Evolutionary conservation across 2,113 vertebrate genomes (phyloP).

Genomic region (Recurvirostra avosetta): DNA sequence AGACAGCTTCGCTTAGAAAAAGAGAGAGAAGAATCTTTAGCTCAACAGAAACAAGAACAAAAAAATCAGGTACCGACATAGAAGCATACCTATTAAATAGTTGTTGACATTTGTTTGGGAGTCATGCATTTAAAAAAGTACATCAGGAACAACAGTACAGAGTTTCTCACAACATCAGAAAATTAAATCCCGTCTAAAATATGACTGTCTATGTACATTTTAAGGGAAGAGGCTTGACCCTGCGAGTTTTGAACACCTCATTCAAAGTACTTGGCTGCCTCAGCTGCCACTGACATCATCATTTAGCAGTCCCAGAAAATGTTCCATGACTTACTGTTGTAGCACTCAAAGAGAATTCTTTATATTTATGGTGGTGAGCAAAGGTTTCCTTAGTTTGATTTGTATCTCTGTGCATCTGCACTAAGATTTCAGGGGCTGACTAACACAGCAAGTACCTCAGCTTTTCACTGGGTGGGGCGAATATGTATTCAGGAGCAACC

Average conservation of each 20-base stretch:
- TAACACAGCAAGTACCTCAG: background rate
- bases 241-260: background rate
- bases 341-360: background rate
- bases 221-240: slow-evolving; percentile 3
- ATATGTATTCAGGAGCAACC: background rate
- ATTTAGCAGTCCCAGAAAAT: background rate
- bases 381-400: slow-evolving; percentile 34
- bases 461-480: background rate
- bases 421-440: background rate
- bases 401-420: background rate
- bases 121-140: background rate
- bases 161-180: background rate
- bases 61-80: slow-evolving; percentile 86
- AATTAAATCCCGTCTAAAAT: background rate
- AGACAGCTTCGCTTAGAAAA: slow-evolving; percentile 92
- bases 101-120: background rate
- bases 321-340: background rate
- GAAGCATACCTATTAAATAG: background rate
- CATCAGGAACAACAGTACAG: background rate
- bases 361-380: background rate
- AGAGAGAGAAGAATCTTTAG: slow-evolving; percentile 89
- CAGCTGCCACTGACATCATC: slow-evolving; percentile 6
- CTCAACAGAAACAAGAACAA: slow-evolving; percentile 94
- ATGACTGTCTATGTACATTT: background rate
- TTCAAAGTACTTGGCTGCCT: background rate